Evolutionary conservation across 2,888 invertebrate genomes (phyloP).

Genomic region (Caenorhabditis panamensis): DNA sequence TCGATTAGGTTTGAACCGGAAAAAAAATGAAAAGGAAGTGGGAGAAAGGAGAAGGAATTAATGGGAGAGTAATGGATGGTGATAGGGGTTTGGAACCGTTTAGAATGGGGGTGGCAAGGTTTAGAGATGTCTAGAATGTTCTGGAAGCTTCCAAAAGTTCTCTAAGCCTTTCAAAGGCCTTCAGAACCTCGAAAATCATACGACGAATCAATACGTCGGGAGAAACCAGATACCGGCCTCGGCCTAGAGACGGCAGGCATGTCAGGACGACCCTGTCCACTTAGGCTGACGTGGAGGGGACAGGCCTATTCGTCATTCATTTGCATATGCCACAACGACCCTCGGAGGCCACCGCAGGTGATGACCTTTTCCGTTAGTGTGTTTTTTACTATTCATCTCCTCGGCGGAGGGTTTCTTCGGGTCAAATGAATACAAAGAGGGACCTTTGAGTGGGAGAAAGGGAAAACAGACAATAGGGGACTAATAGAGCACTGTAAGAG

Average conservation of each 20-base stretch:
- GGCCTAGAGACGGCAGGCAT: background rate
- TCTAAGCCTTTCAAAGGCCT: background rate
- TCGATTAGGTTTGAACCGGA: conserved; percentile 54
- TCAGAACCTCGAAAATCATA: background rate
- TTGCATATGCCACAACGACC: too few relatives aligned
- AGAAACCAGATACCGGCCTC: background rate
- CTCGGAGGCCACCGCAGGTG: conserved; percentile 17
- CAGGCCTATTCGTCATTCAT: too few relatives aligned
- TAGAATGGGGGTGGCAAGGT: background rate
- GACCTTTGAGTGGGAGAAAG: too few relatives aligned
- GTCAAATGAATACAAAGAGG: too few relatives aligned
- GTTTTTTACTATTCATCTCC: conserved; percentile 15
- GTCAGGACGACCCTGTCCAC: too few relatives aligned
- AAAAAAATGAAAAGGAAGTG: conserved; percentile 6
- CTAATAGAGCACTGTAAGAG: too few relatives aligned
- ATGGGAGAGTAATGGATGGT: background rate
- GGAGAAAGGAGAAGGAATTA: conserved; percentile 13
- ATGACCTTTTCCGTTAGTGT: conserved; percentile 35
- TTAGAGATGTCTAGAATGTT: background rate
- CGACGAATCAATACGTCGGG: background rate
- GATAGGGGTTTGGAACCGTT: too few relatives aligned
- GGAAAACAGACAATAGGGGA: too few relatives aligned
- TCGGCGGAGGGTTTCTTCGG: too few relatives aligned
- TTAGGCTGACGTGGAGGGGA: too few relatives aligned
- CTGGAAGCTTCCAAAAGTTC: background rate